phyloP scores from a whole-genome alignment of 2,888 invertebrate species.

The Pardosa pseudoannulata region DNA sequence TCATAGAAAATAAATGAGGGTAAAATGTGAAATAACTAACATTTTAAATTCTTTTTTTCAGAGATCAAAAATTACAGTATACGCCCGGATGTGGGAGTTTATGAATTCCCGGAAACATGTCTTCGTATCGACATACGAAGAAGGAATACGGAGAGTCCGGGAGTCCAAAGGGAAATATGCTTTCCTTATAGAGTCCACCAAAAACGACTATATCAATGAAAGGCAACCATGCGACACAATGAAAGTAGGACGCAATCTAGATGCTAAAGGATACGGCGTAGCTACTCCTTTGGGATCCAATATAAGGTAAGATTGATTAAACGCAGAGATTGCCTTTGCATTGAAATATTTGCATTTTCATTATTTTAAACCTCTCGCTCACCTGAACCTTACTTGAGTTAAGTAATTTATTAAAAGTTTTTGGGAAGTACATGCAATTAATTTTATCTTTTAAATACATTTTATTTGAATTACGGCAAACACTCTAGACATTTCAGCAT shows the following conservation, averaged over 20 bases:
- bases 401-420: too few relatives aligned
- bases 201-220: slow-evolving; percentile 82
- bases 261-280: slow-evolving; percentile 87
- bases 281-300: slow-evolving; percentile 73
- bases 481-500: too few relatives aligned
- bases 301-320: slow-evolving; percentile 72
- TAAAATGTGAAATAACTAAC: background rate
- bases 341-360: too few relatives aligned
- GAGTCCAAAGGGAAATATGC: slow-evolving; percentile 79
- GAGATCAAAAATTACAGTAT: slow-evolving; percentile 79
- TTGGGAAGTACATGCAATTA: too few relatives aligned
- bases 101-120: slow-evolving; percentile 79
- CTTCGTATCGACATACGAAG: slow-evolving; percentile 78
- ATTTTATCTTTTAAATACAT: too few relatives aligned
- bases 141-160: slow-evolving; percentile 78
- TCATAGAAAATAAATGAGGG: too few relatives aligned
- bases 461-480: too few relatives aligned
- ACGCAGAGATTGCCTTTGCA: too few relatives aligned
- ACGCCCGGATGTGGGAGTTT: slow-evolving; percentile 80
- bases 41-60: slow-evolving; percentile 74
- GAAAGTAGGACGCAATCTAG: slow-evolving; percentile 91
- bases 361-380: too few relatives aligned
- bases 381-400: too few relatives aligned
- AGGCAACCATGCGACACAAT: slow-evolving; percentile 95
- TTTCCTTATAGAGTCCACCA: slow-evolving; percentile 77